Evolutionary conservation across 2,888 invertebrate species (phyloP).

Genomic region (Eupsilia transversa): DNA sequence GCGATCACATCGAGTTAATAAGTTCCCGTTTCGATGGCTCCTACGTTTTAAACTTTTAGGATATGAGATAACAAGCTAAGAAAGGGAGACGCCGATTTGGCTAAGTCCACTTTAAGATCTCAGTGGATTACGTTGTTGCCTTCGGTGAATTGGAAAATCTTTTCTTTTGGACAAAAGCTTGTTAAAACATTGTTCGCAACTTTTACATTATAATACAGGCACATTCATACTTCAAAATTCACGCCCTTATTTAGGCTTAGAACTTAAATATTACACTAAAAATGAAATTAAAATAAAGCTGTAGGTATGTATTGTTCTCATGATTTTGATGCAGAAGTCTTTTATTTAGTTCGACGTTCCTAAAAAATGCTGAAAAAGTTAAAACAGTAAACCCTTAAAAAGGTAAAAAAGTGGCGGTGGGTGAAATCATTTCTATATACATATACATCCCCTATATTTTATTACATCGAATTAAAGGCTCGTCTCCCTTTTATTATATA

Average conservation of each 20-base stretch:
- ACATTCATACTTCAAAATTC: constrained; percentile 40
- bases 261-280: neutral
- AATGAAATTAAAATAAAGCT: neutral
- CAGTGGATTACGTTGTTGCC: constrained; percentile 77
- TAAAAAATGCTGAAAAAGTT: neutral
- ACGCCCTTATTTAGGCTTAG: neutral
- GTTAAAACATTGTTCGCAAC: constrained; percentile 61
- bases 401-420: neutral
- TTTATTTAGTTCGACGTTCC: neutral
- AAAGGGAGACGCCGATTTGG: constrained; percentile 88
- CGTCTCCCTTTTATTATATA: neutral
- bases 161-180: constrained; percentile 69
- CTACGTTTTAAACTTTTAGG: constrained; percentile 90
- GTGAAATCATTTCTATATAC: neutral
- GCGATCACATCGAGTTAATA: constrained; percentile 91
- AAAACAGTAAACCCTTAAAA: too few species aligned
- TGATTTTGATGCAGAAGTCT: neutral
- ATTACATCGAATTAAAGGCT: neutral
- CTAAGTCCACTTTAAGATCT: constrained; percentile 86
- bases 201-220: constrained; percentile 50
- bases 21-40: constrained; percentile 89
- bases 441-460: neutral
- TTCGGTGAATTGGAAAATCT: constrained; percentile 74
- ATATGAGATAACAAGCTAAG: constrained; percentile 90
- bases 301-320: neutral